These are phyloP conservation scores for Tribolium castaneum DNA, from an alignment of 1,140 invertebrate species.

Conservation along the genomic window DNA sequence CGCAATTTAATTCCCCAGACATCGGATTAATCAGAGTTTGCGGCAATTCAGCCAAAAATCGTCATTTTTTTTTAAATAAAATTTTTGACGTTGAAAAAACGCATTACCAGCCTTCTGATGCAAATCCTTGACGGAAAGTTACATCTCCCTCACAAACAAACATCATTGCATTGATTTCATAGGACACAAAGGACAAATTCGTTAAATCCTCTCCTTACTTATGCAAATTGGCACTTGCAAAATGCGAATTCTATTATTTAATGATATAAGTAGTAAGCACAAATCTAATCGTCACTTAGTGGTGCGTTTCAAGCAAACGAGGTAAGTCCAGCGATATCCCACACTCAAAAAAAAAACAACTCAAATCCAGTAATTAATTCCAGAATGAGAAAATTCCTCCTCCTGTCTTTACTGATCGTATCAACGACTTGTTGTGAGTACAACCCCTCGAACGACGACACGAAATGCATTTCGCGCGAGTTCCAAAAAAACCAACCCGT, in stretches of 20 bases:
- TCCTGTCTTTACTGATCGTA: neutral
- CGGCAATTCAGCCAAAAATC: too few relatives aligned
- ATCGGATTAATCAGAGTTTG: too few relatives aligned
- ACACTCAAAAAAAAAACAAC: too few relatives aligned
- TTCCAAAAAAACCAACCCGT: conserved; percentile 7
- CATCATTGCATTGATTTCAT: neutral
- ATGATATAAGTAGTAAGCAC: neutral
- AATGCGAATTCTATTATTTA: conserved; percentile 21
- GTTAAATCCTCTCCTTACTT: conserved; percentile 8
- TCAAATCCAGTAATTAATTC: neutral
- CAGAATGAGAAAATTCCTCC: neutral
- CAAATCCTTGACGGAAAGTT: too few relatives aligned
- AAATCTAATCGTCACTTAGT: neutral
- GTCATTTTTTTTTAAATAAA: too few relatives aligned
- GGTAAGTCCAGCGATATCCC: neutral
- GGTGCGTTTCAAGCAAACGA: neutral
- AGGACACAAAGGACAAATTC: conserved; percentile 23
- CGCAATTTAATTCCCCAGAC: too few relatives aligned
- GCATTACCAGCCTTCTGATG: too few relatives aligned
- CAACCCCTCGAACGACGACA: conserved; percentile 3
- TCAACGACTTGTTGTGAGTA: neutral
- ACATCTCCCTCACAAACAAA: too few relatives aligned
- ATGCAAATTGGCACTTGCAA: conserved; percentile 25
- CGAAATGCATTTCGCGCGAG: conserved; percentile 10
- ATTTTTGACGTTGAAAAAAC: too few relatives aligned